Evolutionary conservation across 2,797 vertebrate species (phyloP).

Genomic region (Anguilla anguilla): DNA sequence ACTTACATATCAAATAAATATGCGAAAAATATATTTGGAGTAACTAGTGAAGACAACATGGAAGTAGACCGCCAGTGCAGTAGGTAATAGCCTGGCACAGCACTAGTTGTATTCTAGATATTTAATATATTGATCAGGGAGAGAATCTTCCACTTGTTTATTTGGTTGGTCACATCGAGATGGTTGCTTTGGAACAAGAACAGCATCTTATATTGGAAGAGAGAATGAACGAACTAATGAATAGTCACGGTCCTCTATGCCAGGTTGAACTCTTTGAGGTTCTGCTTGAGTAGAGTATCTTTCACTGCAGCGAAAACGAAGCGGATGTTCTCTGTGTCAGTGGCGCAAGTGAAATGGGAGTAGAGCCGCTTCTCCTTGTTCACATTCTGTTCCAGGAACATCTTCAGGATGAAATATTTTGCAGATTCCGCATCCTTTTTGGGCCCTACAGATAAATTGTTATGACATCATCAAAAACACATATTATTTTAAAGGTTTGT

Average conservation of each 20-base stretch:
- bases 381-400: slow-evolving; percentile 73
- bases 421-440: slow-evolving; percentile 70
- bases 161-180: not conserved
- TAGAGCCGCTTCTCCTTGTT: slow-evolving; percentile 78
- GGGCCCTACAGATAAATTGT: slow-evolving; percentile 66
- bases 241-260: slow-evolving; percentile 37
- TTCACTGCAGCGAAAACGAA: slow-evolving; percentile 82
- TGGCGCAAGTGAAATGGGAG: slow-evolving; percentile 84
- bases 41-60: not conserved
- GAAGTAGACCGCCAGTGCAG: not conserved
- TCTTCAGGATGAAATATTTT: slow-evolving; percentile 79
- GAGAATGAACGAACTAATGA: not conserved
- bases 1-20: not conserved
- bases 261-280: slow-evolving; percentile 73
- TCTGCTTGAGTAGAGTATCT: slow-evolving; percentile 77
- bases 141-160: not conserved
- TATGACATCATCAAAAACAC: not conserved
- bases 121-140: not conserved
- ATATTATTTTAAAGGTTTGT: not conserved
- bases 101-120: not conserved
- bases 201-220: not conserved
- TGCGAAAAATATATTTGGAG: not conserved
- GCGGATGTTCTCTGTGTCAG: slow-evolving; percentile 84
- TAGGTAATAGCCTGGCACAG: not conserved
- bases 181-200: not conserved